Evolutionary conservation across 2,888 invertebrate species (phyloP), one percentile per base, ranked within the genome.

Genomic region (Hyppa rectilinea): DNA sequence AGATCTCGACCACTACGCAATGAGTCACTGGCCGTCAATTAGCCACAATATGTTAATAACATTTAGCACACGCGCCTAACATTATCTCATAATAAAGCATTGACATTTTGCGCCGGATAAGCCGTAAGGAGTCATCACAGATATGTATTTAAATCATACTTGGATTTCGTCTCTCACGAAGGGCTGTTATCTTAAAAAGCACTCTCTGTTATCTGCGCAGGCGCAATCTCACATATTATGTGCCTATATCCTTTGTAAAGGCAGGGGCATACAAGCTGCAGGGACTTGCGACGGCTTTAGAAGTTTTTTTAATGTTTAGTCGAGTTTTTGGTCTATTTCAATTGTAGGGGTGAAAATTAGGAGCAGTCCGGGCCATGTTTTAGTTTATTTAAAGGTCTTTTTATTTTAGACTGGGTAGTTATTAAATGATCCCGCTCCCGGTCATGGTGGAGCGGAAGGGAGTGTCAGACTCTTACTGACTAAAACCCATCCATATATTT

Each of bases 131-230:
- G 59, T 81, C 88, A 85, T 67, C 75, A 76, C 34, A 70, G 84
- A 83, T 85, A 81, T 74, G 72, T 78, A 85, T 88, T 90, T 91
- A 91, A 92, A 92, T 93, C 93, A 92, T 91, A 91, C 88, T 88
- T 87, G 84, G 90, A 89, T 91, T 85, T 91, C 83, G 88, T 88
- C 87, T 88, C 86, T 82, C 86, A 87, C 86, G 87, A 83, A 82
- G 76, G 74, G 61, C 82, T 38, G 65, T 85, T 92, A 93, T 92
- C 93, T 89, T 83, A 82, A 87, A 92, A 91, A 93, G 92, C 93
- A 93, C 93, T 93, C 92, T 81, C 85, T 69, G 81, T 87, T 93
- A 93, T 93, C 92, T 78, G 89, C 20, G 38, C 60, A 65, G 73
- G 55, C 76, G 69, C 86, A 80, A 85, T 85, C 84, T 92, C 87